These are phyloP conservation scores for Pygocentrus nattereri DNA, from an alignment of 2,797 vertebrate species.

Conservation along the genomic window DNA sequence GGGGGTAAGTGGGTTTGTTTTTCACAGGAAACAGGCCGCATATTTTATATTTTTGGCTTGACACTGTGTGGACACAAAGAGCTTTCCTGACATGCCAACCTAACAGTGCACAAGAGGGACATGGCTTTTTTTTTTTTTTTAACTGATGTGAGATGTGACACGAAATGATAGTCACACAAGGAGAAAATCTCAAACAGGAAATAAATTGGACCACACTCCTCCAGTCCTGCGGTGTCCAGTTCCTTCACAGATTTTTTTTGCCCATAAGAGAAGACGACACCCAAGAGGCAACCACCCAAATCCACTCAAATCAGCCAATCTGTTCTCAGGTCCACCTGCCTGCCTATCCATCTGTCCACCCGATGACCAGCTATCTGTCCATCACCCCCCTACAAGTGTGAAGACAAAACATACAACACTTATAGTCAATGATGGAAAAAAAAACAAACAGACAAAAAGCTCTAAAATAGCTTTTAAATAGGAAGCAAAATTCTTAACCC, in stretches of 20 bases:
- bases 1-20: too few relatives aligned
- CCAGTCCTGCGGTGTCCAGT: background rate
- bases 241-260: background rate
- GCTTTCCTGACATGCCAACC: slow-evolving; percentile 20
- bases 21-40: slow-evolving; percentile 11
- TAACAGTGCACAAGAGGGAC: background rate
- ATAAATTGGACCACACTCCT: slow-evolving; percentile 15
- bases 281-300: slow-evolving; percentile 3
- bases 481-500: too few relatives aligned
- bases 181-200: slow-evolving; percentile 29
- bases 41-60: slow-evolving; percentile 40
- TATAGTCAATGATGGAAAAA: background rate
- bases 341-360: slow-evolving; percentile 10
- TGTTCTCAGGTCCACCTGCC: slow-evolving; percentile 18
- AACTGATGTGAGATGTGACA: slow-evolving; percentile 35
- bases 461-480: background rate
- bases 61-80: slow-evolving; percentile 35
- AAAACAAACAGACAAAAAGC: background rate
- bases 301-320: slow-evolving; percentile 8
- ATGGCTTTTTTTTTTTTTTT: slow-evolving; percentile 22
- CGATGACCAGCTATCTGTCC: background rate
- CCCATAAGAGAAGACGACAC: background rate
- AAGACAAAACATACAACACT: background rate
- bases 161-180: slow-evolving; percentile 38
- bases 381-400: background rate